Conservation (phyloP, 2,113 vertebrate genomes). For the Epinephelus cyanopodus region DNA sequence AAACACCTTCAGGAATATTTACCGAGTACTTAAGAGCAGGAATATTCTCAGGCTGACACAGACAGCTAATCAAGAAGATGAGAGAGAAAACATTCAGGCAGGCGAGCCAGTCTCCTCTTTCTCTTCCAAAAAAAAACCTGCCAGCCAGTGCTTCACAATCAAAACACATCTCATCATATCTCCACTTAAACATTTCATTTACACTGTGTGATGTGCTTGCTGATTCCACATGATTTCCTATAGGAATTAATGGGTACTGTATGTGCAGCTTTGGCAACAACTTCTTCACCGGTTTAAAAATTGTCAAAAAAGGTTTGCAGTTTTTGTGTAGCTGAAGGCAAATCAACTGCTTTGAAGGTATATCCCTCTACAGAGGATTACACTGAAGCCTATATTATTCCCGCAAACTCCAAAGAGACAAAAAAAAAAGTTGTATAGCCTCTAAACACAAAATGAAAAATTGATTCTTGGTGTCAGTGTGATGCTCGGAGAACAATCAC, state of each 20-base stretch:
- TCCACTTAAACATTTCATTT: slow-evolving; percentile 49
- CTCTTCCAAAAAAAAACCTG: slow-evolving; percentile 55
- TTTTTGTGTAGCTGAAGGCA: slow-evolving; percentile 47
- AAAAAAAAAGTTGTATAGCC: slow-evolving; percentile 49
- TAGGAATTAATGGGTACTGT: slow-evolving; percentile 18
- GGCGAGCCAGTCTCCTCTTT: slow-evolving; percentile 49
- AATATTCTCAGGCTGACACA: slow-evolving; percentile 64
- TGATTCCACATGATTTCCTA: slow-evolving; percentile 18
- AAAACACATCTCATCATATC: slow-evolving; percentile 55
- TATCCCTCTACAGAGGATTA: slow-evolving; percentile 18
- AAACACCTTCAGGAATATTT: slow-evolving; percentile 76
- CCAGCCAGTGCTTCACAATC: slow-evolving; percentile 61
- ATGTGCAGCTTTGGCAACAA: slow-evolving; percentile 24
- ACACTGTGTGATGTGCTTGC: slow-evolving; percentile 32
- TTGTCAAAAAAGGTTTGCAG: slow-evolving; percentile 25
- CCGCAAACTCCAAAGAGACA: slow-evolving; percentile 51
- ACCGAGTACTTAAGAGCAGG: slow-evolving; percentile 57
- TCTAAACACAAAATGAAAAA: slow-evolving; percentile 65
- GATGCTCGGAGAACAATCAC: slow-evolving; percentile 55
- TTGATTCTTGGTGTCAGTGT: slow-evolving; percentile 61
- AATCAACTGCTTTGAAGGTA: slow-evolving; percentile 40
- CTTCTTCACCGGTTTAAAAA: slow-evolving; percentile 20
- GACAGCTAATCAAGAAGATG: slow-evolving; percentile 71
- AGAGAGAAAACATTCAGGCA: slow-evolving; percentile 59
- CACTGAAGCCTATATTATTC: slow-evolving; percentile 42